Percentiles rank a stretch among this genome's conserved stretches.
Conservation (phyloP, 2,888 invertebrate genomes). For the Creontiades dilutus region DNA sequence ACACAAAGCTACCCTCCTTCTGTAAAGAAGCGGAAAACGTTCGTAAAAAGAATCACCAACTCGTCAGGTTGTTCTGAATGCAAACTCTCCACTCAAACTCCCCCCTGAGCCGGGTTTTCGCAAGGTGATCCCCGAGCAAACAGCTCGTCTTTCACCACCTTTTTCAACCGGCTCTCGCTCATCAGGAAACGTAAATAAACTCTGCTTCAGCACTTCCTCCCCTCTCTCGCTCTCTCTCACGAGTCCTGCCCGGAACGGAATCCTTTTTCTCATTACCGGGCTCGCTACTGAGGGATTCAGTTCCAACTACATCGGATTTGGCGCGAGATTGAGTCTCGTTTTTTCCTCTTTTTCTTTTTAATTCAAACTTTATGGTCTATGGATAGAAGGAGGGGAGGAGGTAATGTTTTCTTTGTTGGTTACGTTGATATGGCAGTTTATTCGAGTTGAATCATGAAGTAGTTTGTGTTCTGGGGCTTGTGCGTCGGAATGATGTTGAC, state of each 20-base stretch:
- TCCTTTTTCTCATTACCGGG: neutral
- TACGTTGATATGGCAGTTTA: no score
- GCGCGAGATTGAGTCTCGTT: neutral
- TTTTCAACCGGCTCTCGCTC: neutral
- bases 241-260: neutral
- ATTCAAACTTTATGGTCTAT: no score
- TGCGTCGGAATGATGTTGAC: no score
- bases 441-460: no score
- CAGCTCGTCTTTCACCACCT: constrained; percentile 15
- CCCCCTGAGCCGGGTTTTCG: neutral
- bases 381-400: no score
- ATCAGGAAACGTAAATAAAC: constrained; percentile 35
- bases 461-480: no score
- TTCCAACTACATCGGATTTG: neutral
- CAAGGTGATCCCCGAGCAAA: constrained; percentile 11
- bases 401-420: no score
- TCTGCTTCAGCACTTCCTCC: neutral
- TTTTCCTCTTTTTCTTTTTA: no score
- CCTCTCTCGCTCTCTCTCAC: neutral
- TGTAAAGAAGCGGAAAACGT: no score
- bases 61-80: neutral
- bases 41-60: neutral
- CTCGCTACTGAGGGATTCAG: neutral
- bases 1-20: no score
- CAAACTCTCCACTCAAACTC: neutral